A percentile compares a stretch with the other conserved stretches of the same genome.
Conservation (phyloP, 2,113 vertebrate genomes). For the Anseranas semipalmata region DNA sequence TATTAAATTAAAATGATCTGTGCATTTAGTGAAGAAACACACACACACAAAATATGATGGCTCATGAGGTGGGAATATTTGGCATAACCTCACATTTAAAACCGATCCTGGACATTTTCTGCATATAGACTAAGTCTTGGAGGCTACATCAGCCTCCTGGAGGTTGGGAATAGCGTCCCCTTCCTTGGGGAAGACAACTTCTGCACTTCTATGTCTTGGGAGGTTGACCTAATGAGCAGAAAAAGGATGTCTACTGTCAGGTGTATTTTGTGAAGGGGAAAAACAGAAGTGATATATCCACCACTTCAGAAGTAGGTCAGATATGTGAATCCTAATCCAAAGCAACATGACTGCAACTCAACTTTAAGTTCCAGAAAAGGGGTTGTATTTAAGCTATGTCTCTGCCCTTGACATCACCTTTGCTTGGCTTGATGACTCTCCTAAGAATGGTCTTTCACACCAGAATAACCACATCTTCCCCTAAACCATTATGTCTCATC, state of each 20-base stretch:
- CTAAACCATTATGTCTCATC: not conserved
- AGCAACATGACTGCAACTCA: not conserved
- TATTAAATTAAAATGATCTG: not conserved
- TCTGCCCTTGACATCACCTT: not conserved
- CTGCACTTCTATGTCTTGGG: not conserved
- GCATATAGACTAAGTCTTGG: not conserved
- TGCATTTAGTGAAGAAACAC: not conserved
- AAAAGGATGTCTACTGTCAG: not conserved
- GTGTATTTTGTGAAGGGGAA: not conserved
- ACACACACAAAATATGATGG: rapidly evolving
- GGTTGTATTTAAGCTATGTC: not conserved
- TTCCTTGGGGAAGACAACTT: not conserved
- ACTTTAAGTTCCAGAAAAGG: not conserved
- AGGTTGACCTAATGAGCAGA: not conserved
- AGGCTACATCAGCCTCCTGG: not conserved
- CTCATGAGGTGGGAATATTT: not conserved
- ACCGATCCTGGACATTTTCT: not conserved
- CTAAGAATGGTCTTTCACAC: not conserved
- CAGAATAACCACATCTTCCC: not conserved
- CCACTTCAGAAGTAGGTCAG: constrained; percentile 2
- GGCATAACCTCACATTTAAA: not conserved
- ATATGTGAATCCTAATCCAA: constrained; percentile 28
- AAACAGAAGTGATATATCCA: not conserved
- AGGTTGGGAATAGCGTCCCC: not conserved
- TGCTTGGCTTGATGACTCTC: not conserved